Evolutionary conservation across 2,797 vertebrate species (phyloP), one percentile per base, ranked within the genome.

Genomic region (Acrossocheilus wenchowensis): DNA sequence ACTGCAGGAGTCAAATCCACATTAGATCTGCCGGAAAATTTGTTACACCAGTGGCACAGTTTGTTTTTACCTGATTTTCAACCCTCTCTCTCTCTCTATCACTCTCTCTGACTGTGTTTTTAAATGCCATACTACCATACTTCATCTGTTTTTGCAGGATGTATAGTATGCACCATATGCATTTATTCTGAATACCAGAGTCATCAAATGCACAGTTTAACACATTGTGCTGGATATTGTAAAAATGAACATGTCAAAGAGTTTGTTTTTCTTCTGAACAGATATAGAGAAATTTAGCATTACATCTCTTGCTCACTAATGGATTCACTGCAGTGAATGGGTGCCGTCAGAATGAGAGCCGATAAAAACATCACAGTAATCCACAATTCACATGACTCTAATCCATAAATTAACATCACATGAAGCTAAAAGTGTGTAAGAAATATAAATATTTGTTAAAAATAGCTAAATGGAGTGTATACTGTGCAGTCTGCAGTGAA

Each of bases 11-110:
- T 71, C 75, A 23, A 81, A 83, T 68, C 73, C 73, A n/a, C 77
- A 87, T 90, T 86, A 88, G 82, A 87, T 80, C 87, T 89, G 72
- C 69, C 7, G 10, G 64, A 64, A 60, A 69, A 73, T 78, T 39
- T 64, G 39, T 78, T 62, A 68, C 36, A 41, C n/a, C 39, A 54
- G 10, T 34, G 48, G 52, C 21, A 41, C 71, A 73, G 72, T 82
- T 85, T 54, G 30, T 73, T 74, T 34, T 85, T 64, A 89, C 62
- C 82, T 81, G 62, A 77, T 86, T 78, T 83, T 19, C 39, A 15
- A 54, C 69, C 54, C 48, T 64, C 6, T 19, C 17, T 45, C 8
- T 41, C 4, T 41, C 52, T 83, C 23, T 12, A 9, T 62, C n/a
- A 26, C 9, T 73, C 23, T 45, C 11, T 39, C 3, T 77, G 5